phyloP scores from a whole-genome alignment of 2,888 invertebrate species.

The Hydraecia micacea region DNA sequence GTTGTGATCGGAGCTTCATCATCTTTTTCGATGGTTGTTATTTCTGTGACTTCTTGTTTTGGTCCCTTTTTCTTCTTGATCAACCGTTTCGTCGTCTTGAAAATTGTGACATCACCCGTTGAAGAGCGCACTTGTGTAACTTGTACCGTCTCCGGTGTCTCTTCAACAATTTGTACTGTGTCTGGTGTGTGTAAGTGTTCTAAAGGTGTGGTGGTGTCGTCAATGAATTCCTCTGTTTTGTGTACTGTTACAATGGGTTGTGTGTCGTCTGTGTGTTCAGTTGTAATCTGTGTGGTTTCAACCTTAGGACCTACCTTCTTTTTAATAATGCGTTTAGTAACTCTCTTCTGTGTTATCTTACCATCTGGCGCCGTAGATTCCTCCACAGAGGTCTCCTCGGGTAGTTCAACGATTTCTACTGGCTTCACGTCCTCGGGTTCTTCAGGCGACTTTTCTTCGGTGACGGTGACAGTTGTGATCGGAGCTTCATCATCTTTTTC shows the following conservation, averaged over 20 bases:
- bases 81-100: conserved; percentile 61
- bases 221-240: conserved; percentile 11
- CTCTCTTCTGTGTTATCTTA: not conserved
- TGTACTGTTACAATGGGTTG: not conserved
- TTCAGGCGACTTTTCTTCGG: not conserved
- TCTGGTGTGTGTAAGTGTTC: not conserved
- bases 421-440: not conserved
- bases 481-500: not conserved
- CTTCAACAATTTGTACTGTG: not conserved
- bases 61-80: conserved; percentile 52
- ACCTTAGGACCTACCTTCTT: not conserved
- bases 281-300: not conserved
- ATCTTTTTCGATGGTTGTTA: not conserved
- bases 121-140: conserved; percentile 30
- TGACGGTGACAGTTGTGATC: not conserved
- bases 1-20: not conserved
- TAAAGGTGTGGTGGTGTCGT: not conserved
- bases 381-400: not conserved
- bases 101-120: conserved; percentile 69
- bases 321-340: not conserved
- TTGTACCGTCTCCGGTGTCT: not conserved
- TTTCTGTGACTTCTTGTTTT: not conserved
- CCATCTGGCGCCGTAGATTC: not conserved
- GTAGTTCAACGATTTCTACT: not conserved
- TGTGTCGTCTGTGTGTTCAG: not conserved